Base-by-base conservation (phyloP, 2,113 vertebrate genomes). In the Coryphaenoides rupestris region DNA sequence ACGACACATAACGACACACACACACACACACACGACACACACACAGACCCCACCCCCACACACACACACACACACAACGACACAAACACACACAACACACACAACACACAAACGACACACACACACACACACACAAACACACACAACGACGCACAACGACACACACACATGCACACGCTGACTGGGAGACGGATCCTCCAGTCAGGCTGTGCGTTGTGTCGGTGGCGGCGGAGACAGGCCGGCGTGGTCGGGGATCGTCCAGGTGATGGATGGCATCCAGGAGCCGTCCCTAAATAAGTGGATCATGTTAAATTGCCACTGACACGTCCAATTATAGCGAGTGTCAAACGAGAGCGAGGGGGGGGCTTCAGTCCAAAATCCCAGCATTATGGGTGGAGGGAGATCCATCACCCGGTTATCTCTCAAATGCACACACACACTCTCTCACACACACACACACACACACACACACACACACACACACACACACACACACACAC, bases 241-340 rank as follows among this genome's bases (percentile, higher is more conserved):
- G 4, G 73, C 66, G 55, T 33, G 70, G 19, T 33, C 13, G 4
- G 65, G 73, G 73, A 76, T 80, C 70, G 69, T 59, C 1, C 45
- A 57, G 66, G 80, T 85, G 87, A 87, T 83, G 79, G 85, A 89
- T 87, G 85, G 84, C 79, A 74, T 58, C 3, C 58, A 76, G 65
- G 81, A 84, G 66, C 45, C 74, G 86, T 84, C 81, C 82, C 81
- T 86, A 87, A 89, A 89, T 89, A 89, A 89, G 85, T 85, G 84
- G 84, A 86, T 89, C 84, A 84, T 80, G 82, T 80, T 89, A 86
- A 87, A 89, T 87, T 87, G 87, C 85, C 75, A 80, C 79, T 85
- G 87, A 88, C 87, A 86, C 78, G 83, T 89, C 76, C 87, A 89
- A 87, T 89, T 87, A 89, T 74, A 84, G 84, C 74, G 77, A 73